Evolutionary conservation across 53 echinoderm and acorn worm species (phyloP).

Genomic region (Luidia sarsii): DNA sequence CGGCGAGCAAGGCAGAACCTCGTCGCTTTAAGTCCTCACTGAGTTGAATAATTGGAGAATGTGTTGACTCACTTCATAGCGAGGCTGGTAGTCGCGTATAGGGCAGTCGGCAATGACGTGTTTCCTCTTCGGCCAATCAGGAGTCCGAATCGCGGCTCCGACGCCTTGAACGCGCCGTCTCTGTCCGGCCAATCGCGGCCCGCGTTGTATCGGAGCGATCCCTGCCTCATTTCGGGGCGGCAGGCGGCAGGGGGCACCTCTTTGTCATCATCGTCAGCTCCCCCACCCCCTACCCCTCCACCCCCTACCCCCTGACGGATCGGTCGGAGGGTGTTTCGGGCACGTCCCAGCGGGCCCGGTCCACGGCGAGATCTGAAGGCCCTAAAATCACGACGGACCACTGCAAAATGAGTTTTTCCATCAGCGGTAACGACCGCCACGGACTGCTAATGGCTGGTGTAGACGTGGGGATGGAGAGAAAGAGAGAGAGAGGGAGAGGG

Average conservation of each 20-base stretch:
- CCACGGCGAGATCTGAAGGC: slow-evolving; percentile 45
- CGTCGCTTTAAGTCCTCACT: too few species aligned
- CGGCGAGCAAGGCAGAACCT: too few species aligned
- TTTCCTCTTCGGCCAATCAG: too few species aligned
- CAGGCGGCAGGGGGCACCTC: too few species aligned
- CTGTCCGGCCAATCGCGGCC: not conserved
- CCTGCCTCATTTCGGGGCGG: slow-evolving; percentile 43
- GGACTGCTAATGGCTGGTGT: slow-evolving; percentile 45
- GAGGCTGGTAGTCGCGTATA: not conserved
- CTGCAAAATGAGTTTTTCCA: slow-evolving; percentile 56
- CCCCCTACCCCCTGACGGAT: not conserved
- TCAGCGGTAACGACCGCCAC: slow-evolving; percentile 44
- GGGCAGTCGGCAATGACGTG: too few species aligned
- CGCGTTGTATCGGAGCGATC: not conserved
- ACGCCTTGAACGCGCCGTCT: too few species aligned
- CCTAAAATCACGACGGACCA: slow-evolving; percentile 55
- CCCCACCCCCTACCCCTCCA: too few species aligned
- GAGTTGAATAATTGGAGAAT: not conserved
- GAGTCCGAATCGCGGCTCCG: too few species aligned
- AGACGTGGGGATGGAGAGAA: too few species aligned
- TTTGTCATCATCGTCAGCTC: too few species aligned
- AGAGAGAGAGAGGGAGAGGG: too few species aligned
- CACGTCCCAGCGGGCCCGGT: slow-evolving; percentile 36
- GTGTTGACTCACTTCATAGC: not conserved
- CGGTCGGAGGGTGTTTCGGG: slow-evolving; percentile 21